Percentiles rank a stretch among this genome's conserved stretches.
phyloP scores from a whole-genome alignment of 2,888 invertebrate species.

The Acronicta leporina region DNA sequence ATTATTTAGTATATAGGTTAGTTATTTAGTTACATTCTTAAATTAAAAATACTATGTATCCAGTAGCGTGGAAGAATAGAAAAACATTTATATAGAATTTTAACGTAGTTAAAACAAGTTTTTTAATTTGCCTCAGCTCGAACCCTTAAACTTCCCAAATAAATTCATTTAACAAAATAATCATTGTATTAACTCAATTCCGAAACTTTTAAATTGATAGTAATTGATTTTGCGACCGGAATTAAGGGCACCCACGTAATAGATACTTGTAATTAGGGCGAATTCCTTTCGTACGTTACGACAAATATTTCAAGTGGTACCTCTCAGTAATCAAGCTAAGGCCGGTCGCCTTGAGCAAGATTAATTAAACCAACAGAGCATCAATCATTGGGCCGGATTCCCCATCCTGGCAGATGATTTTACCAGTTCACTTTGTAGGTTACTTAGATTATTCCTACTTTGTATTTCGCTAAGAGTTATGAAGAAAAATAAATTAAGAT shows the following conservation, averaged over 20 bases:
- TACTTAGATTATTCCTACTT: constrained; percentile 56
- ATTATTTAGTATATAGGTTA: no score
- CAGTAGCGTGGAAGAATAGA: no score
- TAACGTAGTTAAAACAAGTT: not conserved
- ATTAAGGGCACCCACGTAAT: constrained; percentile 11
- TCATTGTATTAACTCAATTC: constrained; percentile 23
- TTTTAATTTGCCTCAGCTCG: constrained; percentile 1
- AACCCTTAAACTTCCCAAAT: not conserved
- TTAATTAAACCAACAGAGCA: constrained; percentile 82
- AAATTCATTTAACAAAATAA: constrained; percentile 19
- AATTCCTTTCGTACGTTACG: constrained; percentile 37
- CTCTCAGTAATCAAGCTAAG: constrained; percentile 73
- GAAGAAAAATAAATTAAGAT: not conserved
- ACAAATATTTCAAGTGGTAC: constrained; percentile 63
- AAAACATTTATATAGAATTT: no score
- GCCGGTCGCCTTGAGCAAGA: constrained; percentile 79
- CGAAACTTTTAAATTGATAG: constrained; percentile 45
- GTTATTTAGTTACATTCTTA: no score
- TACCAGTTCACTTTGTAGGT: constrained; percentile 64
- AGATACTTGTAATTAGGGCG: constrained; percentile 12
- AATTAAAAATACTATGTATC: no score
- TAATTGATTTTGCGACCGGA: constrained; percentile 12
- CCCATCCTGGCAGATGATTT: constrained; percentile 66
- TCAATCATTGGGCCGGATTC: constrained; percentile 81
- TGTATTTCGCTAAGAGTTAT: constrained; percentile 3